These are phyloP conservation scores for Oryzias javanicus DNA, from an alignment of 2,113 vertebrate genomes.

Conservation along the genomic window DNA sequence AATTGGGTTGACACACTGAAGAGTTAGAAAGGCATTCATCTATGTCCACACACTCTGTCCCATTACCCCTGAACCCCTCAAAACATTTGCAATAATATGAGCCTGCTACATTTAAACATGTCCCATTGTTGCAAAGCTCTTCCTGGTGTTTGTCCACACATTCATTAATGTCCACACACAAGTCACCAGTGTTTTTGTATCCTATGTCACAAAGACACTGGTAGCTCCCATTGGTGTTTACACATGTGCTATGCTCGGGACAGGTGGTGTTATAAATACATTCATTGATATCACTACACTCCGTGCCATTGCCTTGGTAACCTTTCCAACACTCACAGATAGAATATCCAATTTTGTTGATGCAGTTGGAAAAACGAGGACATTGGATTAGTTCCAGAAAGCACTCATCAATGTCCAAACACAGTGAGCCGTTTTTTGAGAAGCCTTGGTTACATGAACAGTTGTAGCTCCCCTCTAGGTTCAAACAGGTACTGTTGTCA, in stretches of 20 bases:
- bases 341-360: constrained; percentile 74
- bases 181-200: constrained; percentile 52
- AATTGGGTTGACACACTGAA: constrained; percentile 65
- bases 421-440: constrained; percentile 63
- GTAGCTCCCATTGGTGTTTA: constrained; percentile 72
- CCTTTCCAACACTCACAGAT: constrained; percentile 75
- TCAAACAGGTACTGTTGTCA: constrained; percentile 71
- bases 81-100: constrained; percentile 77
- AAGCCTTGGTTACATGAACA: constrained; percentile 77
- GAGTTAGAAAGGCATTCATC: constrained; percentile 74
- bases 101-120: constrained; percentile 73
- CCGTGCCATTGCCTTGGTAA: constrained; percentile 62
- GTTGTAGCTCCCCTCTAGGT: constrained; percentile 68
- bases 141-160: constrained; percentile 44
- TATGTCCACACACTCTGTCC: constrained; percentile 71
- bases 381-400: constrained; percentile 49
- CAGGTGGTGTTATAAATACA: constrained; percentile 69
- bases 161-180: constrained; percentile 77
- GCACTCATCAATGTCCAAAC: constrained; percentile 80
- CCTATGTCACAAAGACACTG: constrained; percentile 72
- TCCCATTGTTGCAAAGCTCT: constrained; percentile 67
- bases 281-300: constrained; percentile 76
- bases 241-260: constrained; percentile 70
- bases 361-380: constrained; percentile 68
- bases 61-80: constrained; percentile 73